Evolutionary conservation across 2,797 vertebrate genomes (phyloP).

Genomic region (Cyclura pinguis): DNA sequence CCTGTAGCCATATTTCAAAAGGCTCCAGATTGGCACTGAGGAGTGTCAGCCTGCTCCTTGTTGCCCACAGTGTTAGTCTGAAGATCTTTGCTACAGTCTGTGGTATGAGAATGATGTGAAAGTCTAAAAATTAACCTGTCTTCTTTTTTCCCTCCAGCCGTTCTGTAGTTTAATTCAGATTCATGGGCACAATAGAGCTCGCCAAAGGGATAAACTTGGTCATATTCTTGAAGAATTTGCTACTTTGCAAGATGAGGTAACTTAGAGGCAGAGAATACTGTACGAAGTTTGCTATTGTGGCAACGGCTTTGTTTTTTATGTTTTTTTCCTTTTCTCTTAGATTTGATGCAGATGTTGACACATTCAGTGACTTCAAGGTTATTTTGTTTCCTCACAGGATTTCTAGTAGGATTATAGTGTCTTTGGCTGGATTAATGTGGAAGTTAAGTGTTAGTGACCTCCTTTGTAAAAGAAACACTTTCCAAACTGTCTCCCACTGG

Average conservation of each 20-base stretch:
- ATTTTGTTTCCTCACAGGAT: no score
- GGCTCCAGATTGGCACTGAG: neutral
- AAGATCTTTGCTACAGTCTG: neutral
- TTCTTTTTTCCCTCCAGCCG: slow-evolving; percentile 80
- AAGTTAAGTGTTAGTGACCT: no score
- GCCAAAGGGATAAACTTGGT: slow-evolving; percentile 97
- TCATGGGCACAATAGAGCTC: slow-evolving; percentile 97
- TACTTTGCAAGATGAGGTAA: slow-evolving; percentile 97
- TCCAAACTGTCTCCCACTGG: no score
- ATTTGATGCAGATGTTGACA: no score
- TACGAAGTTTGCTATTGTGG: neutral
- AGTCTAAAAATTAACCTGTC: slow-evolving; percentile 34
- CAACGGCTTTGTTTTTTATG: neutral
- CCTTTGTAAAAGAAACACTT: no score
- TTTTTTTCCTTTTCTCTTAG: neutral
- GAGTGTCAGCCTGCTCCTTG: neutral
- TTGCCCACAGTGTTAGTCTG: neutral
- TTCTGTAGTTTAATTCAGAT: slow-evolving; percentile 99
- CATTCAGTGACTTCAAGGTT: no score
- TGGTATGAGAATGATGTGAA: neutral
- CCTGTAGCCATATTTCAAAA: neutral
- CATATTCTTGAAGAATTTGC: slow-evolving; percentile 99
- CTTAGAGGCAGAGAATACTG: neutral
- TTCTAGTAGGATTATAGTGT: no score
- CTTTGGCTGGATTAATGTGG: no score